phyloP scores from a whole-genome alignment of 2,113 vertebrate species.

The Tetrax tetrax region DNA sequence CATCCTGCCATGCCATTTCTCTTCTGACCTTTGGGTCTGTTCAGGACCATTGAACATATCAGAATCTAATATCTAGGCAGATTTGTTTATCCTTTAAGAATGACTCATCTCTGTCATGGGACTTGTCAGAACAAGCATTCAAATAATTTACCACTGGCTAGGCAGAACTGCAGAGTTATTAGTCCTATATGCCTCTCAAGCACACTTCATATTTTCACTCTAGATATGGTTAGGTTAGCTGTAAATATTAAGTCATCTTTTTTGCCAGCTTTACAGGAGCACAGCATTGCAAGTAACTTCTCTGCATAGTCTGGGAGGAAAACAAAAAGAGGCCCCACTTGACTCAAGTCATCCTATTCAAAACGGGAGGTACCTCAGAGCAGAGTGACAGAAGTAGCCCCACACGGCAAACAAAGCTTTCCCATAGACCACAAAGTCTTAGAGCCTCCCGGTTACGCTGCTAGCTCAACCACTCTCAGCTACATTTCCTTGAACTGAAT shows the following conservation, averaged over 20 bases:
- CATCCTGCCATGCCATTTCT: not conserved
- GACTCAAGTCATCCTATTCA: not conserved
- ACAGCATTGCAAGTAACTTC: not conserved
- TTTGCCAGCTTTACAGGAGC: not conserved
- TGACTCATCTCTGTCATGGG: not conserved
- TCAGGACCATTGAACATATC: not conserved
- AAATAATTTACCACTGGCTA: not conserved
- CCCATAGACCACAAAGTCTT: not conserved
- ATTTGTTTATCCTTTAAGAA: not conserved
- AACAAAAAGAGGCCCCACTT: not conserved
- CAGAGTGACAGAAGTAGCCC: not conserved
- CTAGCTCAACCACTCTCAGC: not conserved
- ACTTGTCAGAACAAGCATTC: constrained; percentile 4
- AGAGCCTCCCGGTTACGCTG: not conserved
- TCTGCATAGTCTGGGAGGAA: not conserved
- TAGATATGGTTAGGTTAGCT: not conserved
- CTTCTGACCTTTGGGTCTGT: not conserved
- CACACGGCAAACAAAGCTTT: not conserved
- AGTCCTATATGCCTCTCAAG: not conserved
- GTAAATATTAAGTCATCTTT: not conserved
- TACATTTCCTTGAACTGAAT: not conserved
- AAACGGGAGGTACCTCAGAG: not conserved
- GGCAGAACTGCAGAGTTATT: not conserved
- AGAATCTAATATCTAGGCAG: not conserved
- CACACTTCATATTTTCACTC: not conserved